Percentiles rank a stretch among this genome's conserved stretches.
These are phyloP conservation scores for Zoanthus sansibaricus DNA, from an alignment of 92 coral and sea anemone species.

Conservation along the genomic window DNA sequence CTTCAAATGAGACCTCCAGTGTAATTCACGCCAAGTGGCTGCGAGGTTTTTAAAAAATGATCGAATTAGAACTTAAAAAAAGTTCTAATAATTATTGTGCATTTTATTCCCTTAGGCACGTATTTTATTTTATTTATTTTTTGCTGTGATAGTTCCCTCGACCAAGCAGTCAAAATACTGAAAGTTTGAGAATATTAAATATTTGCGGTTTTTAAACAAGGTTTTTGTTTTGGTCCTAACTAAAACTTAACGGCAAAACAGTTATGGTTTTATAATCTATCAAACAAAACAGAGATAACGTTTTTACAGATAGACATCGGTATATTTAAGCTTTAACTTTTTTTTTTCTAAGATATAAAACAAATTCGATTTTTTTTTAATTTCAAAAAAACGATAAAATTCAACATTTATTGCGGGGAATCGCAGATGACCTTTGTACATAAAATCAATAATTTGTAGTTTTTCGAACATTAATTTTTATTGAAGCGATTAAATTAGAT, in stretches of 20 bases:
- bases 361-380: background rate
- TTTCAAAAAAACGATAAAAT: background rate
- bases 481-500: slow-evolving; percentile 43
- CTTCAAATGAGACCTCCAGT: no score
- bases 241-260: background rate
- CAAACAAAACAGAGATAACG: background rate
- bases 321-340: background rate
- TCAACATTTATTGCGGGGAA: background rate
- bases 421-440: slow-evolving; percentile 8
- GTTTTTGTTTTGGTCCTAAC: background rate
- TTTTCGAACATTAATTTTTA: slow-evolving; percentile 1
- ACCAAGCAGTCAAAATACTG: background rate
- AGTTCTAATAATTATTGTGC: background rate
- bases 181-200: background rate
- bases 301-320: background rate
- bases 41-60: no score
- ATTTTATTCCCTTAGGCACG: slow-evolving; percentile 6
- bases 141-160: background rate
- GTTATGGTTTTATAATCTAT: background rate
- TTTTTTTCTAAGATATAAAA: background rate
- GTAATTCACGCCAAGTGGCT: no score
- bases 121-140: background rate
- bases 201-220: slow-evolving; percentile 19
- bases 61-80: background rate
- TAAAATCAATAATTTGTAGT: slow-evolving; percentile 15